Percentiles rank a stretch among this genome's conserved stretches.
These are phyloP conservation scores for Nannobrachium achirus DNA, from an alignment of 2,113 vertebrate species.

Conservation along the genomic window DNA sequence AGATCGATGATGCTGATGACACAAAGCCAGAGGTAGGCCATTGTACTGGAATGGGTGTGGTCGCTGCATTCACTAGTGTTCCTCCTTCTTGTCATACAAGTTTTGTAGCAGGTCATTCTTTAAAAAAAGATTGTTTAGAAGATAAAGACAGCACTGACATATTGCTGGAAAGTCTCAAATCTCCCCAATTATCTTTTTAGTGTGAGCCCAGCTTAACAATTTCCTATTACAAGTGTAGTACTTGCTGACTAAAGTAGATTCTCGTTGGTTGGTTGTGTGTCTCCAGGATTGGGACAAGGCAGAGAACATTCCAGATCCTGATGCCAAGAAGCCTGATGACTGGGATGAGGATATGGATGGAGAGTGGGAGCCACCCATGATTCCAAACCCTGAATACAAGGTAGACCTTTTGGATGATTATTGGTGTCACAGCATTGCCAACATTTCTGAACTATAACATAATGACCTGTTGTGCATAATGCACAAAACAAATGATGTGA, in stretches of 20 bases:
- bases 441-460: background rate
- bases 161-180: too few species aligned
- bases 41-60: background rate
- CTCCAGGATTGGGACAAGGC: slow-evolving; percentile 86
- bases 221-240: too few species aligned
- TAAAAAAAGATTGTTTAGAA: too few species aligned
- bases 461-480: too few species aligned
- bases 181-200: too few species aligned
- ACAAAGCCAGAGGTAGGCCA: slow-evolving; percentile 77
- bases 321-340: slow-evolving; percentile 83
- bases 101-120: too few species aligned
- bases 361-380: slow-evolving; percentile 83
- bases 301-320: slow-evolving; percentile 83
- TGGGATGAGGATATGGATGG: slow-evolving; percentile 84
- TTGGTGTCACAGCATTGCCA: background rate
- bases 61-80: too few species aligned
- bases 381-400: slow-evolving; percentile 85
- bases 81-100: too few species aligned
- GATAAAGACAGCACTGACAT: too few species aligned
- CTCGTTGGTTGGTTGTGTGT: background rate
- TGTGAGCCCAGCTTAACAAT: background rate
- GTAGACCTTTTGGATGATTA: slow-evolving; percentile 54
- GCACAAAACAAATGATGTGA: too few species aligned
- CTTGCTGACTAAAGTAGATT: background rate
- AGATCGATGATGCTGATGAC: slow-evolving; percentile 75